phyloP scores from a whole-genome alignment of 2,797 vertebrate genomes.

The Cirrhinus mrigala region DNA sequence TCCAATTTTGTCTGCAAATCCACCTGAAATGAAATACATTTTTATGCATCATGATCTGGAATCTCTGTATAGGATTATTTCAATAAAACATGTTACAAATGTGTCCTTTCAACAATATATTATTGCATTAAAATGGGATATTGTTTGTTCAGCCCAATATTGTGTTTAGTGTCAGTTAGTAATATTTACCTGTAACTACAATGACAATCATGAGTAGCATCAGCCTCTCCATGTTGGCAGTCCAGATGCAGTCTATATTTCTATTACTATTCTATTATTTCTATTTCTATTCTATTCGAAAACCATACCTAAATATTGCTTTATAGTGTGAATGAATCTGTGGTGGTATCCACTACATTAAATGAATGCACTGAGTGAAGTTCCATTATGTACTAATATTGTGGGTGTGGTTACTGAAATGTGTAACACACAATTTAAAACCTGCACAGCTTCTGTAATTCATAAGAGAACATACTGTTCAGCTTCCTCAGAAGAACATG shows the following conservation, averaged over 20 bases:
- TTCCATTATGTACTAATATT: background rate
- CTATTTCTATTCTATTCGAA: background rate
- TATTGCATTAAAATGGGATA: background rate
- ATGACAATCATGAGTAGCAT: background rate
- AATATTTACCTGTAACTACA: background rate
- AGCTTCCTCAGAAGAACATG: background rate
- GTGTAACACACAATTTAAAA: background rate
- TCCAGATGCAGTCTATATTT: background rate
- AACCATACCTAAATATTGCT: background rate
- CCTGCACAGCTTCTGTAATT: background rate
- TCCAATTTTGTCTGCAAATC: conserved; percentile 1
- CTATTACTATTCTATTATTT: too few relatives aligned
- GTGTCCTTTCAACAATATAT: too few relatives aligned
- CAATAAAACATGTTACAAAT: background rate
- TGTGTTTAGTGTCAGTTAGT: background rate
- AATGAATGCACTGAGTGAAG: background rate
- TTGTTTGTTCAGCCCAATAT: background rate
- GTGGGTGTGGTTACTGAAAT: background rate
- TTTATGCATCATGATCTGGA: background rate
- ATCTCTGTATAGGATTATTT: background rate
- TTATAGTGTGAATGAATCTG: background rate
- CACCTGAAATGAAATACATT: background rate
- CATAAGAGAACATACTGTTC: background rate
- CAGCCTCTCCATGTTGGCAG: background rate
- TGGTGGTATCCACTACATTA: background rate